Conservation (phyloP, 2,888 invertebrate genomes). For the Helicoverpa assulta region DNA sequence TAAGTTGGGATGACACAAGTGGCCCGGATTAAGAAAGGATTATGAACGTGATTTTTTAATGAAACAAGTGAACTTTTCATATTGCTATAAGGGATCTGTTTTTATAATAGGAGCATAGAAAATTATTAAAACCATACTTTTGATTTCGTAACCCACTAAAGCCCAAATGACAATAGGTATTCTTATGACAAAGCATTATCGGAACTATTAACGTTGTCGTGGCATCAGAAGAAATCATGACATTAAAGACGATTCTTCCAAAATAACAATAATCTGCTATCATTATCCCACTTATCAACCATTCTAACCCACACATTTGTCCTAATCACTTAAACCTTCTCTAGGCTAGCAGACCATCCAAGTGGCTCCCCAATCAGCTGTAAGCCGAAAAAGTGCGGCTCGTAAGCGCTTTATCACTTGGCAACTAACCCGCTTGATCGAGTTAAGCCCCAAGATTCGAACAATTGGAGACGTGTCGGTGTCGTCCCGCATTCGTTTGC, state of each 20-base stretch:
- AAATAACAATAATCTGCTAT: slow-evolving; percentile 17
- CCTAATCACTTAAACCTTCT: slow-evolving; percentile 49
- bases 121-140: too few species aligned
- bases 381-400: slow-evolving; percentile 58
- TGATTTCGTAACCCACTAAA: too few species aligned
- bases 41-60: slow-evolving; percentile 53
- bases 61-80: slow-evolving; percentile 29
- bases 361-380: slow-evolving; percentile 56
- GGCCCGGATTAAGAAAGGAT: slow-evolving; percentile 45
- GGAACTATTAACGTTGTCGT: not conserved
- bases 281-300: slow-evolving; percentile 4
- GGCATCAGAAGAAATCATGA: not conserved
- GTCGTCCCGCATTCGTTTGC: slow-evolving; percentile 79
- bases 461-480: slow-evolving; percentile 83
- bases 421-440: slow-evolving; percentile 80
- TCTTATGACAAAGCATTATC: too few species aligned
- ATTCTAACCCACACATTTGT: slow-evolving; percentile 14
- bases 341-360: slow-evolving; percentile 51
- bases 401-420: slow-evolving; percentile 83
- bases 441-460: slow-evolving; percentile 88
- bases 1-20: slow-evolving; percentile 64
- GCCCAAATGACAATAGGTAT: too few species aligned
- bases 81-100: too few species aligned
- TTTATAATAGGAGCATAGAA: slow-evolving; percentile 12
- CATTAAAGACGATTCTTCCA: not conserved